These are phyloP conservation scores for Rhinophrynus dorsalis DNA, from an alignment of 2,797 vertebrate species.

Conservation along the genomic window DNA sequence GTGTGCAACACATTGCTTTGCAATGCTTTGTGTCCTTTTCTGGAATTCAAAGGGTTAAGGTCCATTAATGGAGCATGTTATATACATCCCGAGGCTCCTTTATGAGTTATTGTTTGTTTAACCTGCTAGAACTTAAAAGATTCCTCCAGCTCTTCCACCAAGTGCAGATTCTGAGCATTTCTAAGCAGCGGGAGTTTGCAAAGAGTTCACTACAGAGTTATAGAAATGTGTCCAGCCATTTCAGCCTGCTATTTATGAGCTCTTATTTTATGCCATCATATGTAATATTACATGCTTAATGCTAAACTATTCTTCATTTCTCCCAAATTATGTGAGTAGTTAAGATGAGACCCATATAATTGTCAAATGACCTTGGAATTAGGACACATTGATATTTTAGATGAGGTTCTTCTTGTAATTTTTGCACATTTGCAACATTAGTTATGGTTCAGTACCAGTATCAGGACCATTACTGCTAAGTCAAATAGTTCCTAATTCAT, in stretches of 20 bases:
- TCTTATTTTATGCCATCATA: conserved; percentile 44
- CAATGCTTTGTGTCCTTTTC: too few species aligned
- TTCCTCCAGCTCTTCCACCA: too few species aligned
- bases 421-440: conserved; percentile 80
- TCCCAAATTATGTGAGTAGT: conserved; percentile 60
- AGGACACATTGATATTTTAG: conserved; percentile 73
- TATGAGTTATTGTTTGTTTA: too few species aligned
- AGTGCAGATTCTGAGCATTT: not conserved
- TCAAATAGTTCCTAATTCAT: conserved; percentile 71
- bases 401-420: conserved; percentile 75
- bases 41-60: too few species aligned
- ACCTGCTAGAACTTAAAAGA: too few species aligned
- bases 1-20: too few species aligned
- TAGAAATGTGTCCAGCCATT: conserved; percentile 26
- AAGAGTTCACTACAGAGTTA: conserved; percentile 32
- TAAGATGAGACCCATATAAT: conserved; percentile 61
- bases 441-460: conserved; percentile 78
- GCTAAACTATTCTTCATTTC: conserved; percentile 59
- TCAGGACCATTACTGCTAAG: conserved; percentile 74
- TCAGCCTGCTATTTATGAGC: conserved; percentile 40
- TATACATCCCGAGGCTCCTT: too few species aligned
- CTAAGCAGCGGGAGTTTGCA: not conserved
- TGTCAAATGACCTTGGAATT: conserved; percentile 74
- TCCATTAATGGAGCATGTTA: too few species aligned
- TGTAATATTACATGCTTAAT: conserved; percentile 30